phyloP scores from a whole-genome alignment of 2,113 vertebrate species.

The Paralichthys olivaceus region DNA sequence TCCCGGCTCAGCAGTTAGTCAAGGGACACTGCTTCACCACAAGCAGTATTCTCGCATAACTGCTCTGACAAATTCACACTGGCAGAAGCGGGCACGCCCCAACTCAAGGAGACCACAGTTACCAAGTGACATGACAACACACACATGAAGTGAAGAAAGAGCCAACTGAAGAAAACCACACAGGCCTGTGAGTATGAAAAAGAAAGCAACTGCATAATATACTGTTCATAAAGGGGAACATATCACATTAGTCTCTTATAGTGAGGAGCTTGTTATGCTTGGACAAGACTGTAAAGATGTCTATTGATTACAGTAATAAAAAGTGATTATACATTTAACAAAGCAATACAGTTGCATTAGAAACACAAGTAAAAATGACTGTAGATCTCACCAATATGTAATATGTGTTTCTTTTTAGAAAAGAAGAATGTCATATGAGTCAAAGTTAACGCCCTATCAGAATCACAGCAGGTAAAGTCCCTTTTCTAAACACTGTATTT shows the following conservation, averaged over 20 bases:
- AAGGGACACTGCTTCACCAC: constrained; percentile 26
- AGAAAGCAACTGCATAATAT: neutral
- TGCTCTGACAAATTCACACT: constrained; percentile 50
- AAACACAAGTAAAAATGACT: neutral
- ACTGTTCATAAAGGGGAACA: neutral
- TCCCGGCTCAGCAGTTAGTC: constrained; percentile 11
- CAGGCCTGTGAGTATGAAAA: constrained; percentile 48
- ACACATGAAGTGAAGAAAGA: constrained; percentile 54
- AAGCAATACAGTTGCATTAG: neutral
- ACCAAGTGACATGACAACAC: constrained; percentile 76
- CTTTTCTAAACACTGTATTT: neutral
- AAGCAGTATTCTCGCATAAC: constrained; percentile 25
- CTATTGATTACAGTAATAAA: neutral
- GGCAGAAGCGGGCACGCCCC: constrained; percentile 40
- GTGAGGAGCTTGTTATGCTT: neutral
- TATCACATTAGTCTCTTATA: neutral
- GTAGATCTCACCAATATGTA: neutral
- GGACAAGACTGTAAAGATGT: neutral
- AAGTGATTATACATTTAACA: neutral
- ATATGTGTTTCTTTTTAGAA: constrained; percentile 21
- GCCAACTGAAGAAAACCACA: constrained; percentile 9
- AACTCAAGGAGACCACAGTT: constrained; percentile 55
- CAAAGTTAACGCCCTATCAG: constrained; percentile 34
- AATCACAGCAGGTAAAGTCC: constrained; percentile 52
- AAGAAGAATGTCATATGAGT: constrained; percentile 55